Evolutionary conservation across 92 coral and sea anemone species (phyloP), one percentile per base, ranked within the genome.

Genomic region (Epizoanthus illoricatus): DNA sequence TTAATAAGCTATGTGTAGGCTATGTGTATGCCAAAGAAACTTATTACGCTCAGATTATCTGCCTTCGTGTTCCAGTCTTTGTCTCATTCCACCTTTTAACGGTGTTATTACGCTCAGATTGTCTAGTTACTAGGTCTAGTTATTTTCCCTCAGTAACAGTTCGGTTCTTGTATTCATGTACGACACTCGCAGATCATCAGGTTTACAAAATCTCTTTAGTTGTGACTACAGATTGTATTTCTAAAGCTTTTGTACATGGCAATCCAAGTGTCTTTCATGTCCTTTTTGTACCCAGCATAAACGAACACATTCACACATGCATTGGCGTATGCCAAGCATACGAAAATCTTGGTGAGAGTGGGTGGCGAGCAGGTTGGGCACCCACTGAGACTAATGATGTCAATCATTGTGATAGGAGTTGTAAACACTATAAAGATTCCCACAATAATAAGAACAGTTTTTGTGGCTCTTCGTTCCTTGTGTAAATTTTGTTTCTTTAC

Each of bases 241-340:
- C 71, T 90, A 13, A 74, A 18, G 12, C 59, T 84, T 13, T 60
- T 40, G 64, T 72, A 90, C 73, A 90, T 88, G 20, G 81, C 76
- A 23, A 89, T 60, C 88, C 93, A 92, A 4, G 98, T 92, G 23
- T 91, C 88, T 41, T 91, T 89, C 92, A 92, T 92, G 18, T 92
- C 93, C 66, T 87, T 86, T 78, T 95, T 95, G 67, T 88, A 95
- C 21, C 98, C 98, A 17, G 98, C 98, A 47, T 92, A 95, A 19
- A 95, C 86, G 78, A 93, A 95, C 76, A 93, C 94, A 47, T 95
- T 95, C 0, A 95, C 90, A 61, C 98, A 95, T 12, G 97, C 94
- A 75, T 95, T 95, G 0, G 93, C 86, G 40, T 95, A 95, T 23
- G 94, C 98, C 92, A 95, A 86, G 52, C 90, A 91, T 41, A 93